A percentile compares a stretch with the other conserved stretches of the same genome.
Conservation (phyloP, 1,140 invertebrate species). For the Micrasema longulum region DNA sequence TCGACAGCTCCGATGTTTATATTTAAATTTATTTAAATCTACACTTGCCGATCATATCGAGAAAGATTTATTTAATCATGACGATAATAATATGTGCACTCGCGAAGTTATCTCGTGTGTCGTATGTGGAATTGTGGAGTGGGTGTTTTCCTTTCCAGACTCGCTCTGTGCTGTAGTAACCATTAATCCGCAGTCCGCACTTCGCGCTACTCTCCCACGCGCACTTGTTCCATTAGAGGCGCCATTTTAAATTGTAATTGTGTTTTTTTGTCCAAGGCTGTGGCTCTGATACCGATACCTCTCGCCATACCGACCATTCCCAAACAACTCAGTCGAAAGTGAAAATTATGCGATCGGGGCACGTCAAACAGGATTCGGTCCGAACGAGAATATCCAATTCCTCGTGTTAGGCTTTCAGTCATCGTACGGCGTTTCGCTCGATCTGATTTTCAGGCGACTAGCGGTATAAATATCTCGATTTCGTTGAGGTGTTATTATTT, state of each 20-base stretch:
- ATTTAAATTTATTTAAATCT: conserved; percentile 32
- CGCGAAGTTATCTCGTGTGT: neutral
- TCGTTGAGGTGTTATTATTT: no score
- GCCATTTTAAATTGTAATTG: conserved; percentile 14
- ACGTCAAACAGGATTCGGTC: neutral
- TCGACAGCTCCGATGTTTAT: conserved; percentile 10
- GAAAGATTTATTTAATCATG: conserved; percentile 6
- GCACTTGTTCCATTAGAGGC: neutral
- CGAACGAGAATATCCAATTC: neutral
- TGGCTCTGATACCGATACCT: conserved; percentile 4
- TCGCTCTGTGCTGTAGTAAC: no score
- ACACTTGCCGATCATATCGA: conserved; percentile 4
- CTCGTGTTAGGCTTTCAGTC: neutral
- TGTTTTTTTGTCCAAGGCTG: conserved; percentile 13
- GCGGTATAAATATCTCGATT: no score
- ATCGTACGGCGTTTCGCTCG: no score
- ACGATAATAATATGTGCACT: neutral
- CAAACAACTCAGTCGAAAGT: conserved; percentile 12
- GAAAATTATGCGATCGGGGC: conserved; percentile 20
- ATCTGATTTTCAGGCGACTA: no score
- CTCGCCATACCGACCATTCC: neutral
- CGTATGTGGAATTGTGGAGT: no score
- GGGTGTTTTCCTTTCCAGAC: no score
- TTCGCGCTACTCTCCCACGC: neutral
- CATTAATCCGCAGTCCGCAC: neutral